A percentile compares a stretch with the other conserved stretches of the same genome.
Evolutionary conservation across 2,113 vertebrate species (phyloP).

Genomic region (Scophthalmus maximus): DNA sequence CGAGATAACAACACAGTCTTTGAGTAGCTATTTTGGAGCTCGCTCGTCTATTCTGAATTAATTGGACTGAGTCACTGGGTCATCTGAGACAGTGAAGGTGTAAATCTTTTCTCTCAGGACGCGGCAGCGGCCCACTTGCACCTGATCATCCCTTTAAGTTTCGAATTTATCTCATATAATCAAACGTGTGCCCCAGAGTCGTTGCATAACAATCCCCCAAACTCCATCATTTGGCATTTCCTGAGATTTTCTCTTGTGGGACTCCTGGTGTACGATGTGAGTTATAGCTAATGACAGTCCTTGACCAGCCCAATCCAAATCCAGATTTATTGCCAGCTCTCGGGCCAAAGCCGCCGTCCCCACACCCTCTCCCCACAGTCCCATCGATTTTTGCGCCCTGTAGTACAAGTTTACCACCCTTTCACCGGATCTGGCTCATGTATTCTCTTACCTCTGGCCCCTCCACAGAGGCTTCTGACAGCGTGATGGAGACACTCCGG

Average conservation of each 20-base stretch:
- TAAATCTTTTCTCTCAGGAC: slow-evolving; percentile 27
- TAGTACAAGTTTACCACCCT: slow-evolving; percentile 53
- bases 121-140: slow-evolving; percentile 2
- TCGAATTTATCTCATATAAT: slow-evolving; percentile 13
- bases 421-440: slow-evolving; percentile 46
- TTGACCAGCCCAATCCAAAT: slow-evolving; percentile 52
- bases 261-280: slow-evolving; percentile 6
- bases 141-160: slow-evolving; percentile 34
- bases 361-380: slow-evolving; percentile 39
- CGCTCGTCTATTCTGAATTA: slow-evolving; percentile 44
- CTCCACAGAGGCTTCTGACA: slow-evolving; percentile 79
- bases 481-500: slow-evolving; percentile 81
- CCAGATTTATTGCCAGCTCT: slow-evolving; percentile 39
- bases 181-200: slow-evolving; percentile 9
- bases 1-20: slow-evolving; percentile 42
- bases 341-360: slow-evolving; percentile 37
- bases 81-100: slow-evolving; percentile 44
- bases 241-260: slow-evolving; percentile 6
- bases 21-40: slow-evolving; percentile 52
- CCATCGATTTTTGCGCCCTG: slow-evolving; percentile 55
- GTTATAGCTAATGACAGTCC: slow-evolving; percentile 30
- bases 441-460: slow-evolving; percentile 49
- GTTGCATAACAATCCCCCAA: slow-evolving; percentile 19
- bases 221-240: slow-evolving; percentile 8
- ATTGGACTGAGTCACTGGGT: slow-evolving; percentile 55